These are phyloP conservation scores for Alviniconcha marisindica DNA, from an alignment of 1,140 invertebrate species.

Conservation along the genomic window DNA sequence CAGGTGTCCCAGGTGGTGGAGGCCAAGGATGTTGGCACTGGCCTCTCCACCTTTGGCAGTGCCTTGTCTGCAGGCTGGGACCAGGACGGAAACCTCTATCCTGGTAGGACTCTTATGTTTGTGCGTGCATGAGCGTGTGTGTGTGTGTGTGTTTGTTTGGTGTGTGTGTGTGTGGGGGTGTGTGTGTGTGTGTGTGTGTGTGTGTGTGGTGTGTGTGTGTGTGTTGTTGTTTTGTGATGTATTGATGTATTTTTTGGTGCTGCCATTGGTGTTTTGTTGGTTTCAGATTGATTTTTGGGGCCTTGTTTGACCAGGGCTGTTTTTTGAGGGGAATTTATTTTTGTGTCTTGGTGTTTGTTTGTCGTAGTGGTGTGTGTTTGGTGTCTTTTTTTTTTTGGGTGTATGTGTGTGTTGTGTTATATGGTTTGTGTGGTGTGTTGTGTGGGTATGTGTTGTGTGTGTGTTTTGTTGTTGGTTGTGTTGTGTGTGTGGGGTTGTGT, in stretches of 20 bases:
- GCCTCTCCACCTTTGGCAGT: slow-evolving; percentile 69
- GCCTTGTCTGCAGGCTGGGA: slow-evolving; percentile 71
- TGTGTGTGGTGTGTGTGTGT: neutral
- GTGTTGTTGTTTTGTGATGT: neutral
- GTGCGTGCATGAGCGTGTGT: too few relatives aligned
- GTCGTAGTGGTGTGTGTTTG: neutral
- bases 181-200: slow-evolving; percentile 3
- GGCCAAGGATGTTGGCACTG: slow-evolving; percentile 51
- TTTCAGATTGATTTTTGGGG: too few relatives aligned
- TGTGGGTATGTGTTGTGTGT: neutral
- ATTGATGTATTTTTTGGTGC: too few relatives aligned
- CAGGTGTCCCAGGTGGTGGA: slow-evolving; percentile 70
- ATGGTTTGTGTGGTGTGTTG: neutral
- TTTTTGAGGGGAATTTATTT: too few relatives aligned
- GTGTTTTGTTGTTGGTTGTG: neutral
- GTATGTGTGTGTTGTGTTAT: neutral
- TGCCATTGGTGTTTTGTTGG: too few relatives aligned
- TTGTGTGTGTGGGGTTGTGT: neutral
- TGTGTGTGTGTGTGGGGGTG: neutral
- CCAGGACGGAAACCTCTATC: slow-evolving; percentile 73
- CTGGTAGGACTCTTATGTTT: slow-evolving; percentile 47
- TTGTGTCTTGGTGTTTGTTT: too few relatives aligned
- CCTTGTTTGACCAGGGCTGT: too few relatives aligned
- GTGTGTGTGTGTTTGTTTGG: too few relatives aligned
- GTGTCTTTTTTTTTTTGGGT: neutral